Percentiles rank a stretch among this genome's conserved stretches.
Conservation (phyloP, 1,140 invertebrate genomes). For the Ruditapes philippinarum region DNA sequence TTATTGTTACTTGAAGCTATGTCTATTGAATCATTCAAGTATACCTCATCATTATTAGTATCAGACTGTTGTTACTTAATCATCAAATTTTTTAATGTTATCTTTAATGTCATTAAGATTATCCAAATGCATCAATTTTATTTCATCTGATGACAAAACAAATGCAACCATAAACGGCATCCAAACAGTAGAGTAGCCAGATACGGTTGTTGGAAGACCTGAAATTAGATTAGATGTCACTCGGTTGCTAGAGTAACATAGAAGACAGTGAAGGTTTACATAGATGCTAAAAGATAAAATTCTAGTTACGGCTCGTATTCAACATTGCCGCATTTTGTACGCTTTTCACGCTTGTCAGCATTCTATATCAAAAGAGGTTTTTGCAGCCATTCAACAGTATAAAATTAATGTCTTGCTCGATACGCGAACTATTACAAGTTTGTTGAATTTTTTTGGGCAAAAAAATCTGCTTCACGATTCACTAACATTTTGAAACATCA, state of each 20-base stretch:
- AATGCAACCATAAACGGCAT: neutral
- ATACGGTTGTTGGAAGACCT: neutral
- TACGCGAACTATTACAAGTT: neutral
- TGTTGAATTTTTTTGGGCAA: neutral
- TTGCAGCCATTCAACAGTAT: constrained; percentile 3
- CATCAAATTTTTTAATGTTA: too few relatives aligned
- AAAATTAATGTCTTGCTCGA: constrained; percentile 8
- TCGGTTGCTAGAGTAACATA: neutral
- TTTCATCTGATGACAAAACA: too few relatives aligned
- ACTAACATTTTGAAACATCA: neutral
- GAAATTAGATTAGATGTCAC: neutral
- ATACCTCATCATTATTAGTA: too few relatives aligned
- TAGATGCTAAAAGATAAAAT: constrained; percentile 8
- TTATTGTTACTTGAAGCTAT: too few relatives aligned
- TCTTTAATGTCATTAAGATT: too few relatives aligned
- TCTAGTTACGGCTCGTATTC: neutral
- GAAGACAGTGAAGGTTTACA: neutral
- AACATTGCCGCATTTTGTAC: neutral
- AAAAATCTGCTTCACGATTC: neutral
- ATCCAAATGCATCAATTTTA: too few relatives aligned
- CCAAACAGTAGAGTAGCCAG: neutral
- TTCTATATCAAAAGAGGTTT: neutral
- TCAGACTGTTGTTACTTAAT: too few relatives aligned
- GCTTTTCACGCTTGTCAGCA: constrained; percentile 8
- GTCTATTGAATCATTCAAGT: too few relatives aligned